A percentile compares a stretch with the other conserved stretches of the same genome.
These are phyloP conservation scores for Pithys albifrons DNA, from an alignment of 2,113 vertebrate species.

Conservation along the genomic window DNA sequence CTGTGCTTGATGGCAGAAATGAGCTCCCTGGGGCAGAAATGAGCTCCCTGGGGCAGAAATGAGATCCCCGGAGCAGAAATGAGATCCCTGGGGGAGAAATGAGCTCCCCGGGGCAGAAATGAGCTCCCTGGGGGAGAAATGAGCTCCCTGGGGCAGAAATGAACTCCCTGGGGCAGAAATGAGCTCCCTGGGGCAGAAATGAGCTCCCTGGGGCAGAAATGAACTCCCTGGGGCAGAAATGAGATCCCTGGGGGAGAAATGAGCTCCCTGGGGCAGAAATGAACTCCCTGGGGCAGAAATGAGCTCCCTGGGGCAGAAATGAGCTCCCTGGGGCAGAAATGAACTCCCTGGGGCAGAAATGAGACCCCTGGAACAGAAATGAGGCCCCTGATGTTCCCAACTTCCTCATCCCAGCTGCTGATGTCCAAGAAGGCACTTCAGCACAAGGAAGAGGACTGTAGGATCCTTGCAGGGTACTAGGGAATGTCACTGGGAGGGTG, in stretches of 20 bases:
- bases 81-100: neutral
- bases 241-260: no score
- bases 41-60: neutral
- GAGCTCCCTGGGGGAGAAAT: neutral
- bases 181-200: neutral
- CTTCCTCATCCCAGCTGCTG: neutral
- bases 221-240: neutral
- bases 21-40: neutral
- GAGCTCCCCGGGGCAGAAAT: neutral
- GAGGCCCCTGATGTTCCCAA: neutral
- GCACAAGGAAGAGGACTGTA: neutral
- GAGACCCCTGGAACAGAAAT: neutral
- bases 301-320: neutral
- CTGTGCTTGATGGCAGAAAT: neutral
- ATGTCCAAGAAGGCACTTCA: neutral
- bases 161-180: neutral
- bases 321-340: neutral
- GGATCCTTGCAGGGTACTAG: accelerated
- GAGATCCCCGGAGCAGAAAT: neutral
- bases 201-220: neutral
- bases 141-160: neutral
- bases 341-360: neutral
- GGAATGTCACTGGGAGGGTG: neutral
- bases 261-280: no score
- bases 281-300: neutral